Percentiles rank a stretch among this genome's conserved stretches.
Conservation (phyloP, 2,113 vertebrate species). For the Limnothrissa miodon region DNA sequence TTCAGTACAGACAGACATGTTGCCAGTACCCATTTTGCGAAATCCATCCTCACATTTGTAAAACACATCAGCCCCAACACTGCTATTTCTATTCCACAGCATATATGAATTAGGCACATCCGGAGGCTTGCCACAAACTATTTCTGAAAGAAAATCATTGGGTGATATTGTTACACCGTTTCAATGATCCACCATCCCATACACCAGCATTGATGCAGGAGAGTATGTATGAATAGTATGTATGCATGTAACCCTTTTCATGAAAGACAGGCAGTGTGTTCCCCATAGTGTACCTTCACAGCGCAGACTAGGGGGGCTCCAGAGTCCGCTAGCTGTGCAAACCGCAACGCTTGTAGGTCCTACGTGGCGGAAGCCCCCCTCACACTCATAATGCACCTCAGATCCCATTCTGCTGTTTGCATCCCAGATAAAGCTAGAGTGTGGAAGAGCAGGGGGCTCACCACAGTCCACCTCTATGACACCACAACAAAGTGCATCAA, state of each 20-base stretch:
- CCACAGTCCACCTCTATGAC: slow-evolving; percentile 70
- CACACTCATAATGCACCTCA: slow-evolving; percentile 62
- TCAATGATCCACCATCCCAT: background rate
- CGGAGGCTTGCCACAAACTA: slow-evolving; percentile 56
- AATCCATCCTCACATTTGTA: background rate
- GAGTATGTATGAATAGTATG: no score
- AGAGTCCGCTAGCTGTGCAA: slow-evolving; percentile 55
- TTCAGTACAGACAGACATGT: background rate
- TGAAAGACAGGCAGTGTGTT: background rate
- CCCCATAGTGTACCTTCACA: slow-evolving; percentile 61
- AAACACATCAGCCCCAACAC: background rate
- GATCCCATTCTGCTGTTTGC: slow-evolving; percentile 54
- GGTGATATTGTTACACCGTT: background rate
- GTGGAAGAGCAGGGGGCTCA: slow-evolving; percentile 56
- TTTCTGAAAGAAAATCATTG: slow-evolving; percentile 50
- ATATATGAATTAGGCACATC: background rate
- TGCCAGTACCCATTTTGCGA: background rate
- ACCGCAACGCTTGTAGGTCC: slow-evolving; percentile 62
- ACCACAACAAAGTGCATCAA: background rate
- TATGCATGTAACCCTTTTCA: background rate
- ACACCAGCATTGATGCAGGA: background rate
- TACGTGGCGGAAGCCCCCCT: slow-evolving; percentile 59
- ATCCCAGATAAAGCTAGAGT: slow-evolving; percentile 61
- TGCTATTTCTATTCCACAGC: background rate
- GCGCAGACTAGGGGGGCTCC: slow-evolving; percentile 56